A percentile compares a stretch with the other conserved stretches of the same genome.
Conservation (phyloP, 2,113 vertebrate genomes). For the Chamaetylas fuelleborni region DNA sequence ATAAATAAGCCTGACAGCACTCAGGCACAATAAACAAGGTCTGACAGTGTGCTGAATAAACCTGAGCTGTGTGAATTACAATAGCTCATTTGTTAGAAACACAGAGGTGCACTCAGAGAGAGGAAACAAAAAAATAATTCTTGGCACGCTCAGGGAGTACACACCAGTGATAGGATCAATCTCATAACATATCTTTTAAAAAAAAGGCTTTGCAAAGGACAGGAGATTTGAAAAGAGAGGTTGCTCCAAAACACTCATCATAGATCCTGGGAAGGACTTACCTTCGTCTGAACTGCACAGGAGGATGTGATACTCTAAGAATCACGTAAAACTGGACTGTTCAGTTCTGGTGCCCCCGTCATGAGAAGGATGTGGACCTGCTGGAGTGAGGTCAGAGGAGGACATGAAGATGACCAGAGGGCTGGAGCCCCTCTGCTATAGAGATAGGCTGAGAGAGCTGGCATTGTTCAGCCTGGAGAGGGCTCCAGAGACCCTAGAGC, state of each 20-base stretch:
- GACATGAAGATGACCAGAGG: background rate
- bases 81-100: background rate
- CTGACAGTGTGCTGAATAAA: background rate
- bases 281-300: background rate
- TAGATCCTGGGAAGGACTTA: background rate
- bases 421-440: background rate
- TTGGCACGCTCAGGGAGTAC: background rate
- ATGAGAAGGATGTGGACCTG: rapidly evolving
- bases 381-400: background rate
- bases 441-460: background rate
- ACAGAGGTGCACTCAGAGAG: background rate
- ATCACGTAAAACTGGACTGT: background rate
- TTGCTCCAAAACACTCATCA: background rate
- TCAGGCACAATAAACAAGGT: background rate
- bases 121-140: background rate
- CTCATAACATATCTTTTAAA: background rate
- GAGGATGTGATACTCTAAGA: background rate
- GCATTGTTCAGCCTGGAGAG: background rate
- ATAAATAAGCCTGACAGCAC: background rate
- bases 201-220: background rate
- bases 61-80: background rate
- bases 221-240: background rate
- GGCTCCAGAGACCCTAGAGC: background rate
- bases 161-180: background rate
- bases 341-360: background rate